Evolutionary conservation across 2,888 invertebrate genomes (phyloP), one percentile per base, ranked within the genome.

Genomic region (Hylaea fasciaria): DNA sequence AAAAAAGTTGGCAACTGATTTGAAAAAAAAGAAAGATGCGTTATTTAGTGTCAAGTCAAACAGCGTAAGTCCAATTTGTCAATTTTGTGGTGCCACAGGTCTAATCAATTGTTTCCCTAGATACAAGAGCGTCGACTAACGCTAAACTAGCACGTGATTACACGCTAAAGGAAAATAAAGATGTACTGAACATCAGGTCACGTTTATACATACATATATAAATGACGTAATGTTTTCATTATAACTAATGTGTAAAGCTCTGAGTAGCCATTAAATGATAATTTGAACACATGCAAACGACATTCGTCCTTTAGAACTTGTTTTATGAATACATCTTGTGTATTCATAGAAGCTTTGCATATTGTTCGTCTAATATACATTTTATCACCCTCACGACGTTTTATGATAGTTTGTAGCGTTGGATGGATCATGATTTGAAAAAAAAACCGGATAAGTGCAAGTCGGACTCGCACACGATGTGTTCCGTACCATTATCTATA

Each of bases 201-300:
- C 53, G 53, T 54, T 54, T 29, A 41, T 17, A n/a, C 13, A 16
- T 10, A 55, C 14, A 41, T 17, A n/a, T 10, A 16, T 10, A 55
- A 57, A 55, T 61, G 60, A 61, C 61, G 61, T 66, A 55, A 57
- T 54, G 14, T 49, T n/a, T n/a, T 55, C 41, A 41, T 28, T 32
- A 43, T 50, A 49, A 54, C 49, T 51, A 14, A 44, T 59, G 54
- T 45, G 39, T 46, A 14, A 46, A 41, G 32, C 46, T 57, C 57
- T 28, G 14, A 40, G 12, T n/a, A 37, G 39, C 41, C 7, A 13
- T 39, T 57, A 11, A 51, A 57, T 47, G 50, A 46, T 47, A 45
- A 55, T 35, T 43, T 50, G 41, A 49, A 52, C 46, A 58, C 43
- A 49, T 51, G 53, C 53, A 39, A 22, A 40, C 22, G 8, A n/a